phyloP scores from a whole-genome alignment of 2,888 invertebrate species.

The Drosophila demipolita region DNA sequence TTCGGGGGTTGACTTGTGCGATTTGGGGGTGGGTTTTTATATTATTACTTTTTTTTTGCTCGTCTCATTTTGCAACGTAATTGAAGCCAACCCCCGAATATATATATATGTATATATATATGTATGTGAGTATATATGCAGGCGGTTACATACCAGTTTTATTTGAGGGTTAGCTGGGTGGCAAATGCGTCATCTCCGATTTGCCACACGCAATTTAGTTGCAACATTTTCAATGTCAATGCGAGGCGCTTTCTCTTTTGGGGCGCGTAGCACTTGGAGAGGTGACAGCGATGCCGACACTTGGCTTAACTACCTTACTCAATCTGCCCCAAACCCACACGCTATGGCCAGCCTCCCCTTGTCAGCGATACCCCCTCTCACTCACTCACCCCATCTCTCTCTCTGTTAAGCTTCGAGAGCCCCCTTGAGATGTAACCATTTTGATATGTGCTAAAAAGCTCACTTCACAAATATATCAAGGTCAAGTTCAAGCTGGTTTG shows the following conservation, averaged over 20 bases:
- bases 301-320: slow-evolving; percentile 31
- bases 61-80: slow-evolving; percentile 49
- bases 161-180: slow-evolving; percentile 22
- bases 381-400: background rate
- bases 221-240: slow-evolving; percentile 80
- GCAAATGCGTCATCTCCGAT: slow-evolving; percentile 75
- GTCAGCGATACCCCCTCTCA: background rate
- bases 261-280: slow-evolving; percentile 10
- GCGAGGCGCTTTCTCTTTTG: slow-evolving; percentile 28
- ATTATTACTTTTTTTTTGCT: background rate
- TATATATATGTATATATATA: slow-evolving; percentile 1
- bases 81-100: slow-evolving; percentile 69
- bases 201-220: slow-evolving; percentile 72
- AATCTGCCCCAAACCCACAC: slow-evolving; percentile 12
- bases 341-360: background rate
- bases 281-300: slow-evolving; percentile 50
- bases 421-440: slow-evolving; percentile 77
- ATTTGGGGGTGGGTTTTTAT: slow-evolving; percentile 65
- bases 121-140: slow-evolving; percentile 9
- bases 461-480: slow-evolving; percentile 78
- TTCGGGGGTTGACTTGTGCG: slow-evolving; percentile 71
- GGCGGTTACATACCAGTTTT: slow-evolving; percentile 2
- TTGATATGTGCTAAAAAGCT: slow-evolving; percentile 80
- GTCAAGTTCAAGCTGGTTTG: slow-evolving; percentile 70
- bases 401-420: slow-evolving; percentile 23